phyloP scores from a whole-genome alignment of 2,888 invertebrate species.

The Bhutanitis thaidina region DNA sequence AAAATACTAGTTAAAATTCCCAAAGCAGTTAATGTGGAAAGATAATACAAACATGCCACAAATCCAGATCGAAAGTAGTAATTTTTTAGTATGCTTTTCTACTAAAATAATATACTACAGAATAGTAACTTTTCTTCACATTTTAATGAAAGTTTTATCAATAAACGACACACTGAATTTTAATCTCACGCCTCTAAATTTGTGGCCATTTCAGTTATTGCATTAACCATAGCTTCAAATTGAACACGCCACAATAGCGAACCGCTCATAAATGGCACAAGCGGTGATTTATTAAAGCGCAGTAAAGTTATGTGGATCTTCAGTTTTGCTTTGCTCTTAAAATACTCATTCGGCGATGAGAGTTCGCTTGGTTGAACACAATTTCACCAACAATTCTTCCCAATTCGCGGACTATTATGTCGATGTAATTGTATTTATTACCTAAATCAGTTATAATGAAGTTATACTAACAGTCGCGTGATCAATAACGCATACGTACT shows the following conservation, averaged over 20 bases:
- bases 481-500: no score
- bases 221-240: background rate
- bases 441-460: no score
- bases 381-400: background rate
- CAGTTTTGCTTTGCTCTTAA: background rate
- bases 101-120: no score
- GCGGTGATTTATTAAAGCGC: conserved; percentile 32
- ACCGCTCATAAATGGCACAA: conserved; percentile 28
- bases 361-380: background rate
- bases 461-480: no score
- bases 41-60: background rate
- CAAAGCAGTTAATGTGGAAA: background rate
- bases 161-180: no score
- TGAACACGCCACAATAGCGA: conserved; percentile 27
- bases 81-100: no score
- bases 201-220: background rate
- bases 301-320: conserved; percentile 23
- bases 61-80: background rate
- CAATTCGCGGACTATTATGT: no score
- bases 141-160: no score
- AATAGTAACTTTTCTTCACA: no score
- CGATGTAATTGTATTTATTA: no score
- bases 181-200: background rate
- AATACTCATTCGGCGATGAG: background rate
- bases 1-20: background rate